Evolutionary conservation across 2,888 invertebrate genomes (phyloP).

Genomic region (Dryocosmus kuriphilus): DNA sequence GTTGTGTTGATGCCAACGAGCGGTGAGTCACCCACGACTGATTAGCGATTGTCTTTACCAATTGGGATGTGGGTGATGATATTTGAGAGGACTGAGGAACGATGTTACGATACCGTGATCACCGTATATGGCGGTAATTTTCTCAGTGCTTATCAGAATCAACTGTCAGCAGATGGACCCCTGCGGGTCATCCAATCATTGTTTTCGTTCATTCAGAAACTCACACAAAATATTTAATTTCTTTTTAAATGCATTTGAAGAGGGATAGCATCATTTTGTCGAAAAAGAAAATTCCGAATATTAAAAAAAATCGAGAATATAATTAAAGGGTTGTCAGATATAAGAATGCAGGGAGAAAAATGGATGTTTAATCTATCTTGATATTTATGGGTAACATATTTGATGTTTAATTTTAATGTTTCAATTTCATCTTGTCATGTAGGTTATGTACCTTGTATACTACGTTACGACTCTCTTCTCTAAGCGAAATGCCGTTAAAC

Average conservation of each 20-base stretch:
- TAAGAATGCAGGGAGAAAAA: no score
- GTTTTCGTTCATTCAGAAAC: conserved; percentile 15
- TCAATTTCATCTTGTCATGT: no score
- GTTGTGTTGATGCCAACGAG: conserved; percentile 43
- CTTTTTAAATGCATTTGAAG: background rate
- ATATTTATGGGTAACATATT: no score
- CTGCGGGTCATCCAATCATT: conserved; percentile 58
- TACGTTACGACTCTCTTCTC: no score
- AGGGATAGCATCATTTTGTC: no score
- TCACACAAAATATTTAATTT: background rate
- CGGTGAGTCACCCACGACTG: conserved; percentile 72
- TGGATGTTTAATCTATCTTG: no score
- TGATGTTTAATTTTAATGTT: no score
- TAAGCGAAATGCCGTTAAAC: no score
- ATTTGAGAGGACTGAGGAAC: conserved; percentile 53
- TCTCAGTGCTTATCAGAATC: conserved; percentile 48
- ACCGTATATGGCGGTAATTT: conserved; percentile 48
- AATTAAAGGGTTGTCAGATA: no score
- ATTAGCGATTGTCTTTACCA: conserved; percentile 75
- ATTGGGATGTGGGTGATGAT: conserved; percentile 73
- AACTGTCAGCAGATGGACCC: conserved; percentile 59
- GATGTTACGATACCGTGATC: conserved; percentile 40
- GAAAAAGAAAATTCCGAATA: no score
- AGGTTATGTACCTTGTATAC: no score
- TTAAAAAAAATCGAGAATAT: no score